phyloP scores from a whole-genome alignment of 1,140 invertebrate genomes.

The Ectropis grisescens region DNA sequence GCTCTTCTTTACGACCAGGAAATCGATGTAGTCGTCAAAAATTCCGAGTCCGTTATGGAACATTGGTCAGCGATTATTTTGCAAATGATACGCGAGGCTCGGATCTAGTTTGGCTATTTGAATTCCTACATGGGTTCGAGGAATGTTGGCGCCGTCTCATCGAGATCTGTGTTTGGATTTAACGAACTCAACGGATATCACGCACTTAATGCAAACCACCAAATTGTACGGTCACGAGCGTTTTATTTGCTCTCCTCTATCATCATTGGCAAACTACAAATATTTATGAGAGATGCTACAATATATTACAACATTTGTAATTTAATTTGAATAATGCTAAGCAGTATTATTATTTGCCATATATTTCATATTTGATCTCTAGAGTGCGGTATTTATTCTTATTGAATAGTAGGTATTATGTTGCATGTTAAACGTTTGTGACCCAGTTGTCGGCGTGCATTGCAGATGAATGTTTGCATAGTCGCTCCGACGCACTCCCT shows the following conservation, averaged over 20 bases:
- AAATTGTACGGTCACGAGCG: constrained; percentile 35
- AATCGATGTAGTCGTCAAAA: constrained; percentile 36
- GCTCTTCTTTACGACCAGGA: constrained; percentile 54
- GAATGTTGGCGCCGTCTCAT: constrained; percentile 42
- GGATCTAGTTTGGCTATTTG: background rate
- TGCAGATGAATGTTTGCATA: constrained; percentile 37
- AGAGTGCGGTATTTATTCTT: too few relatives aligned
- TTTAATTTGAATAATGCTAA: too few relatives aligned
- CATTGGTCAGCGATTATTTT: constrained; percentile 29
- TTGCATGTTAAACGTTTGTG: constrained; percentile 41
- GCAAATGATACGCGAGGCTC: constrained; percentile 4
- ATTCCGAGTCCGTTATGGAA: constrained; percentile 32
- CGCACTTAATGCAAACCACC: constrained; percentile 29
- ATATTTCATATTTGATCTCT: too few relatives aligned
- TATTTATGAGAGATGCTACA: constrained; percentile 1
- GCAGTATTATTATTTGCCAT: too few relatives aligned
- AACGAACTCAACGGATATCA: constrained; percentile 35
- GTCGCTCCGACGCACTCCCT: constrained; percentile 32
- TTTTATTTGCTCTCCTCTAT: constrained; percentile 23
- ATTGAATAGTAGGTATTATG: constrained; percentile 36
- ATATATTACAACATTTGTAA: too few relatives aligned
- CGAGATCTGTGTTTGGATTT: constrained; percentile 28
- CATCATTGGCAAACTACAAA: constrained; percentile 18
- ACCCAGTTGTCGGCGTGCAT: constrained; percentile 33
- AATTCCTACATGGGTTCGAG: constrained; percentile 9